phyloP scores from a whole-genome alignment of 2,888 invertebrate genomes.

The Pardosa pseudoannulata region DNA sequence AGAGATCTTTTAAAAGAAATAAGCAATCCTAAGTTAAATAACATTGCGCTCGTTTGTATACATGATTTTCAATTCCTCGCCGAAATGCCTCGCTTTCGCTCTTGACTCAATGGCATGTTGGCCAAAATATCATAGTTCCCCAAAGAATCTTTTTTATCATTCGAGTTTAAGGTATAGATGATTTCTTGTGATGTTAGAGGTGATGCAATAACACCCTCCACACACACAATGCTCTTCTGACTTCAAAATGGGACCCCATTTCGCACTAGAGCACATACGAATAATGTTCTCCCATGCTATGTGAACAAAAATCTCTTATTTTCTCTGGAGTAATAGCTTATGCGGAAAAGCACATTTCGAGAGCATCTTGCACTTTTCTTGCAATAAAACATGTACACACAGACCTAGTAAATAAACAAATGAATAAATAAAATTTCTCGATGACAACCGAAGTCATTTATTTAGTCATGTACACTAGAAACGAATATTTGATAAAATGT shows the following conservation, averaged over 20 bases:
- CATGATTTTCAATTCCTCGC: background rate
- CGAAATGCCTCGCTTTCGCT: background rate
- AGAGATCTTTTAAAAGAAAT: no score
- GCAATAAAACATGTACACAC: slow-evolving; percentile 12
- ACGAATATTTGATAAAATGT: background rate
- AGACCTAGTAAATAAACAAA: slow-evolving; percentile 13
- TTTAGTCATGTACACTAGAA: slow-evolving; percentile 20
- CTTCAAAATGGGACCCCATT: slow-evolving; percentile 46
- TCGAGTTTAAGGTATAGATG: slow-evolving; percentile 29
- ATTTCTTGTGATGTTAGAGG: slow-evolving; percentile 33
- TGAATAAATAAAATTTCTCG: slow-evolving; percentile 37
- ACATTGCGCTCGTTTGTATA: background rate
- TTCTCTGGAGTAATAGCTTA: slow-evolving; percentile 43
- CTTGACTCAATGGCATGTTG: background rate
- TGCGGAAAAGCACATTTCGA: slow-evolving; percentile 32
- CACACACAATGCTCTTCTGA: background rate
- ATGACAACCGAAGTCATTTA: slow-evolving; percentile 53
- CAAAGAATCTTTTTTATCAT: slow-evolving; percentile 5
- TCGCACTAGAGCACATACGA: background rate
- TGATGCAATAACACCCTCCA: slow-evolving; percentile 40
- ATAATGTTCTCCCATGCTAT: background rate
- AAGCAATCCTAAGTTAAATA: no score
- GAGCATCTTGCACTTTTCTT: slow-evolving; percentile 2
- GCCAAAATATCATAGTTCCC: background rate
- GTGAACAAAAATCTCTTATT: slow-evolving; percentile 25